A percentile compares a stretch with the other conserved stretches of the same genome.
phyloP scores from a whole-genome alignment of 2,888 invertebrate species.

The Malthinus flaveolus region DNA sequence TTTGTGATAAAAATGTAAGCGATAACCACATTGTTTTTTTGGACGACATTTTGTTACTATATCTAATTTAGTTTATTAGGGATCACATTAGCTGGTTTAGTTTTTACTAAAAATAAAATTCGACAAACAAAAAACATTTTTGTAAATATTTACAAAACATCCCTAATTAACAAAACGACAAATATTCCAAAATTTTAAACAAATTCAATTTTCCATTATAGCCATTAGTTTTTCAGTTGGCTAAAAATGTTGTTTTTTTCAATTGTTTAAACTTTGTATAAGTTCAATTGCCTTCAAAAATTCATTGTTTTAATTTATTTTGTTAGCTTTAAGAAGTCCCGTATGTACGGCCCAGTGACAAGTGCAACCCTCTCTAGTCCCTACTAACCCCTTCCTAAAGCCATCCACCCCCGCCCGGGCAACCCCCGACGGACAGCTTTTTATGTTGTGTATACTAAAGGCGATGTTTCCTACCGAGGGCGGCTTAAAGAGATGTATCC shows the following conservation, averaged over 20 bases:
- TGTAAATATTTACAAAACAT: too few relatives aligned
- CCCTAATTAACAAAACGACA: too few relatives aligned
- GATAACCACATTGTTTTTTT: too few relatives aligned
- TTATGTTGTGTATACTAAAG: constrained; percentile 55
- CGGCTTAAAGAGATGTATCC: constrained; percentile 60
- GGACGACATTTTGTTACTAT: too few relatives aligned
- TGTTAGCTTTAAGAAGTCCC: constrained; percentile 24
- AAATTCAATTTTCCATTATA: too few relatives aligned
- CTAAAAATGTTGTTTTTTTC: background rate
- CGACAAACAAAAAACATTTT: too few relatives aligned
- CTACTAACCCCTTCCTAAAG: constrained; percentile 39
- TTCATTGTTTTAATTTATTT: constrained; percentile 28
- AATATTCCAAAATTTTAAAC: too few relatives aligned
- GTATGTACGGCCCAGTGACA: constrained; percentile 46
- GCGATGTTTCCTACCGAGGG: constrained; percentile 66
- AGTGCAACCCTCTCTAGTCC: constrained; percentile 40
- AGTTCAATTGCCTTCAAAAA: constrained; percentile 16
- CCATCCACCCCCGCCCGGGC: constrained; percentile 39
- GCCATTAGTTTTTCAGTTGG: too few relatives aligned
- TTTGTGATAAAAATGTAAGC: too few relatives aligned
- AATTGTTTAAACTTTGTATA: background rate
- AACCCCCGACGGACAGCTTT: constrained; percentile 54
- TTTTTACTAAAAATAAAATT: too few relatives aligned
- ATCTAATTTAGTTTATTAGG: too few relatives aligned
- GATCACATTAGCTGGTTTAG: too few relatives aligned